These are phyloP conservation scores for Thalassarche chlororhynchos DNA, from an alignment of 2,113 vertebrate genomes.

Conservation along the genomic window DNA sequence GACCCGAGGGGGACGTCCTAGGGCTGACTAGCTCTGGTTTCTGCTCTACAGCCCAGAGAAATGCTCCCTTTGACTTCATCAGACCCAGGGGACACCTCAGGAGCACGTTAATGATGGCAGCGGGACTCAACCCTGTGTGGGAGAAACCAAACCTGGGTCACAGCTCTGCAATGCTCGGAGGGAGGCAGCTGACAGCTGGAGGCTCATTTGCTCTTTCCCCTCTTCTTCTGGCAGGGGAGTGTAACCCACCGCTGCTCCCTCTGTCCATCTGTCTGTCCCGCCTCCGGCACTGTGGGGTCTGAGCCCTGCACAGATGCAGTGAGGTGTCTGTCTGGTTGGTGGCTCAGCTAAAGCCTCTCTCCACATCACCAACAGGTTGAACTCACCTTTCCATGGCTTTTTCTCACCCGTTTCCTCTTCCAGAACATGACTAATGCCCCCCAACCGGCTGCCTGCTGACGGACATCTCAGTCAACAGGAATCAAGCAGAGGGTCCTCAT, in stretches of 20 bases:
- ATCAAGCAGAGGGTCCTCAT: neutral
- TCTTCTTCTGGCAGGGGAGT: neutral
- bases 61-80: neutral
- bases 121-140: fast-evolving
- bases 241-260: neutral
- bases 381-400: neutral
- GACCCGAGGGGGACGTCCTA: too few species aligned
- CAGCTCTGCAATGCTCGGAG: too few species aligned
- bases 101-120: neutral
- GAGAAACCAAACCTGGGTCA: neutral
- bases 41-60: neutral
- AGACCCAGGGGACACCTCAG: too few species aligned
- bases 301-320: neutral
- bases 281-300: neutral
- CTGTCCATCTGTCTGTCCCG: neutral
- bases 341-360: neutral
- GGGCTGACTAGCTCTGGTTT: neutral
- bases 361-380: neutral
- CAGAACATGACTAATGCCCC: neutral
- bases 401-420: neutral
- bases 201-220: neutral
- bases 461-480: neutral
- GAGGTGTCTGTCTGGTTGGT: fast-evolving
- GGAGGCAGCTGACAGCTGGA: neutral
- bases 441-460: neutral